Evolutionary conservation across 2,113 vertebrate genomes (phyloP), one percentile per base, ranked within the genome.

Genomic region (Zingel zingel): DNA sequence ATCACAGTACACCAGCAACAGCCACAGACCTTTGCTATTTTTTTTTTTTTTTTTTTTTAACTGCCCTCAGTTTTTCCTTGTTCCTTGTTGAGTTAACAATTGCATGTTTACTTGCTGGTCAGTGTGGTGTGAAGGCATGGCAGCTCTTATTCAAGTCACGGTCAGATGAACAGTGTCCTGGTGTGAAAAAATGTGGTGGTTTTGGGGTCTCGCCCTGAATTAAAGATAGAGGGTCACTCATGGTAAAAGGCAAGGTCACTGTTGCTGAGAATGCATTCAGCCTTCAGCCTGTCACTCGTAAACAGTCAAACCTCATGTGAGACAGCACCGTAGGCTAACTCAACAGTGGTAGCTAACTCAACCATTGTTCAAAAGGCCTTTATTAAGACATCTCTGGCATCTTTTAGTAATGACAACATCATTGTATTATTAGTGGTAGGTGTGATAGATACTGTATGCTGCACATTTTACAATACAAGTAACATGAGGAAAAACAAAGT

Each of bases 171-270:
- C 66, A 76, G 74, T 72, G 72, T 73, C 76, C 59, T 78, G 79
- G 61, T 83, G 85, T 84, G 74, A 86, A 86, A 79, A 86, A 85
- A 72, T 83, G 82, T 85, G 81, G 80, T 86, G 86, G 76, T 83
- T 88, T 89, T 64, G n/a, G 83, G 82, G 90, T 93, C 77, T 84
- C 78, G 73, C 72, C 85, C 84, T 68, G 86, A 89, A 77, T 91
- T 83, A 86, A 92, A 92, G 85, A 90, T 81, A 84, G 75, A 85
- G 78, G 90, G 93, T 94, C 90, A 91, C 74, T 90, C 73, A 27
- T 92, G 83, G 92, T 90, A 83, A 93, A 90, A 88, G 93, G 94
- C 94, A 95, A 95, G 94, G 95, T 95, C 94, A 85, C 23, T 1
- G 48, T 82, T 54, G 80, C 72, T 93, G 85, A 72, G 87, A 51